Evolutionary conservation across 2,888 invertebrate genomes (phyloP).

Genomic region (Ophioninae sp.): DNA sequence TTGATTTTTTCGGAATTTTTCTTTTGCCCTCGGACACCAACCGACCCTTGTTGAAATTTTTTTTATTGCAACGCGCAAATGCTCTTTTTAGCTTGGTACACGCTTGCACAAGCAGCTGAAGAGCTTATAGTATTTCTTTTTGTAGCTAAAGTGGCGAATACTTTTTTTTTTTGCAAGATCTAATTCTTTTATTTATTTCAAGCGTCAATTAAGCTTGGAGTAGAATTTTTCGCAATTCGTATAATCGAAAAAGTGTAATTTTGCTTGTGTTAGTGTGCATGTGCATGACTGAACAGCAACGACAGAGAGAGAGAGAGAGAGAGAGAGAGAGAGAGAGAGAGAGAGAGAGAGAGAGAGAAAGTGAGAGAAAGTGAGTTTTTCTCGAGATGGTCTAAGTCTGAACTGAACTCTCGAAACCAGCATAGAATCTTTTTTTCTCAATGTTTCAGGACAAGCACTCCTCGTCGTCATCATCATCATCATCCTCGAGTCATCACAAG

Average conservation of each 20-base stretch:
- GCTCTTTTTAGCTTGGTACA: too few relatives aligned
- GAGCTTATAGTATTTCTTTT: background rate
- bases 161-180: background rate
- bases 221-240: background rate
- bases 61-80: too few relatives aligned
- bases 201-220: background rate
- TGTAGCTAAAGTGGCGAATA: background rate
- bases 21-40: too few relatives aligned
- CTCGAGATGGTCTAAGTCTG: background rate
- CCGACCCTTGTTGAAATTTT: too few relatives aligned
- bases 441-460: conserved; percentile 77
- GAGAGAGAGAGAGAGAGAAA: background rate
- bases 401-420: conserved; percentile 44
- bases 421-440: conserved; percentile 54
- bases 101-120: too few relatives aligned
- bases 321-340: background rate
- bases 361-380: background rate
- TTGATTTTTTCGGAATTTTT: background rate
- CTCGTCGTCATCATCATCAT: conserved; percentile 53
- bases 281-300: background rate
- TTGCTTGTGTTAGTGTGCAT: background rate
- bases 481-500: conserved; percentile 75
- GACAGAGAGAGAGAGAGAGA: background rate
- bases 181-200: background rate
- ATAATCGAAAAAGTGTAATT: background rate